phyloP scores from a whole-genome alignment of 2,113 vertebrate species.

The Peromyscus polionotus region DNA sequence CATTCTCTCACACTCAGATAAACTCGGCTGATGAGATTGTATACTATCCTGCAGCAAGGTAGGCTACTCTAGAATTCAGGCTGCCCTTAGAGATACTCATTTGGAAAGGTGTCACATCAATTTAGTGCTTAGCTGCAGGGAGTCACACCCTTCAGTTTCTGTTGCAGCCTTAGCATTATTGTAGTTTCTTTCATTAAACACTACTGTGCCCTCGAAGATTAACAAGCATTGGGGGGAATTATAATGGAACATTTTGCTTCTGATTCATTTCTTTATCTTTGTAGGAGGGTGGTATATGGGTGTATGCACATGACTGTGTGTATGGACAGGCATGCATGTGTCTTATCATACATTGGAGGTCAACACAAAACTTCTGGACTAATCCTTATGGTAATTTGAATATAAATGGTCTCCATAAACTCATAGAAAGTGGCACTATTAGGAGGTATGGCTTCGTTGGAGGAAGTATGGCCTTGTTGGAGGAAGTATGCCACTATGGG shows the following conservation, averaged over 20 bases:
- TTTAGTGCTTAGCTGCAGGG: background rate
- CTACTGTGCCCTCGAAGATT: background rate
- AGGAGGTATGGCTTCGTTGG: background rate
- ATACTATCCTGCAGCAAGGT: background rate
- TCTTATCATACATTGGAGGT: background rate
- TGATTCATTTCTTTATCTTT: background rate
- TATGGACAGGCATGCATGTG: background rate
- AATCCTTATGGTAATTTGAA: background rate
- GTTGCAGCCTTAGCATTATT: background rate
- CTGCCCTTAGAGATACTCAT: background rate
- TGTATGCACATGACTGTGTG: background rate
- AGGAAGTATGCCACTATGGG: background rate
- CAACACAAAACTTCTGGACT: background rate
- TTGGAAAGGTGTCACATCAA: background rate
- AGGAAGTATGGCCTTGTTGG: background rate
- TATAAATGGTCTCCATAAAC: background rate
- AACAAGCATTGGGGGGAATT: slow-evolving; percentile 14
- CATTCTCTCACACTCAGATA: background rate
- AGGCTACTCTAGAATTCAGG: slow-evolving; percentile 8
- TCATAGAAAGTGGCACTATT: background rate
- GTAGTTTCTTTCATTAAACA: background rate
- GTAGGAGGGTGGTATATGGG: background rate
- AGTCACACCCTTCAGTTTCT: background rate
- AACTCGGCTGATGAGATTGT: background rate
- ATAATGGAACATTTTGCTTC: background rate